Evolutionary conservation across 2,888 invertebrate species (phyloP).

Genomic region (Subacronicta megacephala): DNA sequence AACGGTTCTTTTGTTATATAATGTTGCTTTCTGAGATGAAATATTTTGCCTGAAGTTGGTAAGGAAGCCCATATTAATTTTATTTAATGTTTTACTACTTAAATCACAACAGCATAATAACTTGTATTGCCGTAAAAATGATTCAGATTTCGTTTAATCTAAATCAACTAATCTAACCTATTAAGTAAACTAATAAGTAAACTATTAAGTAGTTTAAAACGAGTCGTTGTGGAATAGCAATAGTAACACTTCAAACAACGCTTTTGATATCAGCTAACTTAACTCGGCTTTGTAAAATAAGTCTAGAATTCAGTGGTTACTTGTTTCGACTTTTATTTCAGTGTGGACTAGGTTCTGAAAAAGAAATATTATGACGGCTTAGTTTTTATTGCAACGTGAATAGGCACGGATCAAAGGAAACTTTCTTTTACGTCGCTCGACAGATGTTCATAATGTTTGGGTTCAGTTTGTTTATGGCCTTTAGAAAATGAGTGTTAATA

Average conservation of each 20-base stretch:
- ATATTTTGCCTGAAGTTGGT: too few species aligned
- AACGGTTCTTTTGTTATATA: conserved; percentile 26
- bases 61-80: too few species aligned
- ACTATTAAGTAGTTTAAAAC: conserved; percentile 46
- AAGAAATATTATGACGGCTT: conserved; percentile 64
- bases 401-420: conserved; percentile 61
- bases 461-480: conserved; percentile 67
- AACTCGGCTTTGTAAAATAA: conserved; percentile 41
- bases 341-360: conserved; percentile 62
- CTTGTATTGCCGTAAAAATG: too few species aligned
- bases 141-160: too few species aligned
- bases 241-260: conserved; percentile 32
- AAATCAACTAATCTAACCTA: too few species aligned
- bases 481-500: conserved; percentile 37
- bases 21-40: conserved; percentile 26
- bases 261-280: conserved; percentile 39
- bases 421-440: conserved; percentile 67
- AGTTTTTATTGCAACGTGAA: conserved; percentile 73
- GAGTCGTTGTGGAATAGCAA: conserved; percentile 27
- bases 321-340: conserved; percentile 68
- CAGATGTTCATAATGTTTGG: conserved; percentile 70
- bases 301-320: conserved; percentile 54
- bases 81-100: too few species aligned
- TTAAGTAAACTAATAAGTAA: too few species aligned
- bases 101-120: too few species aligned